phyloP scores from a whole-genome alignment of 2,113 vertebrate species.

The Notechis scutatus region DNA sequence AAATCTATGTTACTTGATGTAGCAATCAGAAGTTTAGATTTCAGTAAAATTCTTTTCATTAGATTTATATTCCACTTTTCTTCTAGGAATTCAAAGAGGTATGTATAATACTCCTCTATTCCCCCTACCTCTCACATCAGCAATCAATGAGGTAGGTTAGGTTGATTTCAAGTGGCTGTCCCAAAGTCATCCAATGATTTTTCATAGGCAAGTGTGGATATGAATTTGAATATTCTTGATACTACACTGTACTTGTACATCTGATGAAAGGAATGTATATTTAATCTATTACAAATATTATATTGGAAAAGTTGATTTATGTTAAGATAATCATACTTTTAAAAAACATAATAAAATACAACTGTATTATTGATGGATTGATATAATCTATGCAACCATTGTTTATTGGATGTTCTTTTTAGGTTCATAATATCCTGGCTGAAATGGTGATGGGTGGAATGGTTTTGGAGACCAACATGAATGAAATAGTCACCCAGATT shows the following conservation, averaged over 20 bases:
- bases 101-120: not conserved
- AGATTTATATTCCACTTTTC: not conserved
- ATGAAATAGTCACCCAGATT: constrained; percentile 97
- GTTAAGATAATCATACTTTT: not conserved
- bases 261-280: not conserved
- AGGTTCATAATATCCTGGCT: constrained; percentile 98
- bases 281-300: not conserved
- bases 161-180: not conserved
- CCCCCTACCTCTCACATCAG: not conserved
- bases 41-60: not conserved
- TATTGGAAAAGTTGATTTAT: not conserved
- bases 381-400: not conserved
- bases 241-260: not conserved
- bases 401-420: constrained; percentile 29
- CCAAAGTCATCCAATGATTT: not conserved
- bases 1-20: not conserved
- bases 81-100: not conserved
- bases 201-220: not conserved
- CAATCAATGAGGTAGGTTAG: not conserved
- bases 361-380: not conserved
- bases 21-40: not conserved
- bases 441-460: constrained; percentile 99
- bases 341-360: not conserved
- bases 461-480: constrained; percentile 99
- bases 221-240: not conserved